Base-by-base conservation (phyloP, 2,113 vertebrate genomes). In the Columba janthina region DNA sequence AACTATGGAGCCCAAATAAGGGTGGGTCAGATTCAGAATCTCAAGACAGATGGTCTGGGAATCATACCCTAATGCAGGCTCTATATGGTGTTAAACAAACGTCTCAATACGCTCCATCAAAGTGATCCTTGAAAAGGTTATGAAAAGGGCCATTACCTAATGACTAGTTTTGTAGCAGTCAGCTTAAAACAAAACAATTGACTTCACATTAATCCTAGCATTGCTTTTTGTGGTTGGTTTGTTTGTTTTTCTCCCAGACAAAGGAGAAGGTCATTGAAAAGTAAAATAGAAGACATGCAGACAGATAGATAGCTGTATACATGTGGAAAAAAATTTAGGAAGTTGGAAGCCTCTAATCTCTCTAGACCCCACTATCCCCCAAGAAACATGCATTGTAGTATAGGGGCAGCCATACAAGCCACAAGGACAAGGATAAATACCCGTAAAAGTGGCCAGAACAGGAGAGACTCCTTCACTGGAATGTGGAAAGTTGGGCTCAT, bases 331-430 rank as follows among this genome's bases (percentile, higher is more conserved):
- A 69, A 58, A 14, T 46, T 46, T 1, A 32, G 31, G 40, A 56
- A 12, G 10, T n/a, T 15, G 13, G 44, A 74, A n/a, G 15, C 24
- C 3, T 58, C 7, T 69, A 34, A 34, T 22, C 69, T 57, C 42
- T 22, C 31, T 54, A 53, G 32, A 14, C 48, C 34, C 31, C 44
- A 44, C 12, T 28, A 29, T 22, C 26, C 12, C 20, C 20, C 38
- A 50, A 65, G 46, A 32, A 38, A 44, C 16, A 15, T 24, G 3
- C 48, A 40, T 12, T 29, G 12, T 6, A 58, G 29, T 9, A 6
- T 22, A 38, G 34, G 5, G 10, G 42, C 66, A 89, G 26, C 34
- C 7, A n/a, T 0, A 0, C 2, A 5, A 86, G 42, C 31, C 32
- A 24, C 32, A 46, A 29, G 20, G 69, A 67, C 12, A 72, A 15